Evolutionary conservation across 2,113 vertebrate genomes (phyloP).

Genomic region (Podiceps cristatus): DNA sequence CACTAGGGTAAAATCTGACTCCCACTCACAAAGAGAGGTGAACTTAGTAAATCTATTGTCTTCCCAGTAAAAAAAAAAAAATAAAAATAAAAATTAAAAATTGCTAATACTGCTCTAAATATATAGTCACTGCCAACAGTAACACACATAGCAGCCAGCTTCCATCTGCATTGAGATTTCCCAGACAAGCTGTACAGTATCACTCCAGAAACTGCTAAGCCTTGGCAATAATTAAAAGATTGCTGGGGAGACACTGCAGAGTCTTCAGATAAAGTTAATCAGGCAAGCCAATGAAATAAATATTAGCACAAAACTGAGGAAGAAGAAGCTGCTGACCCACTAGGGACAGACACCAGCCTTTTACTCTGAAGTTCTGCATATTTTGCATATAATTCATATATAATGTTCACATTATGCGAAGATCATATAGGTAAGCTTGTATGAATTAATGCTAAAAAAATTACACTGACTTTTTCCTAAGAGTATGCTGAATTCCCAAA

Average conservation of each 20-base stretch:
- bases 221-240: conserved; percentile 27
- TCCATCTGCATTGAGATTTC: conserved; percentile 54
- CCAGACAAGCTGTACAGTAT: conserved; percentile 33
- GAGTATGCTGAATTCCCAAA: neutral
- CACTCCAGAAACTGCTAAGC: conserved; percentile 35
- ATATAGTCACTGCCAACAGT: conserved; percentile 30
- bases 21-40: neutral
- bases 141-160: conserved; percentile 39
- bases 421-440: neutral
- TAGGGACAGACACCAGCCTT: neutral
- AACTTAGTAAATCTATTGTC: neutral
- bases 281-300: neutral
- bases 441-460: neutral
- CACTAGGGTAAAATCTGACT: neutral
- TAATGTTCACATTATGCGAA: neutral
- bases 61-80: neutral
- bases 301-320: neutral
- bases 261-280: neutral
- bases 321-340: neutral
- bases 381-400: neutral
- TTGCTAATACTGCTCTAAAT: conserved; percentile 5
- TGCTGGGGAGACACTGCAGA: neutral
- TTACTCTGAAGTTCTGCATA: neutral
- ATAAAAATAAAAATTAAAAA: neutral
- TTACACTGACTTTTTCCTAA: neutral